Conservation (phyloP, 2,113 vertebrate genomes). For the Caretta caretta region DNA sequence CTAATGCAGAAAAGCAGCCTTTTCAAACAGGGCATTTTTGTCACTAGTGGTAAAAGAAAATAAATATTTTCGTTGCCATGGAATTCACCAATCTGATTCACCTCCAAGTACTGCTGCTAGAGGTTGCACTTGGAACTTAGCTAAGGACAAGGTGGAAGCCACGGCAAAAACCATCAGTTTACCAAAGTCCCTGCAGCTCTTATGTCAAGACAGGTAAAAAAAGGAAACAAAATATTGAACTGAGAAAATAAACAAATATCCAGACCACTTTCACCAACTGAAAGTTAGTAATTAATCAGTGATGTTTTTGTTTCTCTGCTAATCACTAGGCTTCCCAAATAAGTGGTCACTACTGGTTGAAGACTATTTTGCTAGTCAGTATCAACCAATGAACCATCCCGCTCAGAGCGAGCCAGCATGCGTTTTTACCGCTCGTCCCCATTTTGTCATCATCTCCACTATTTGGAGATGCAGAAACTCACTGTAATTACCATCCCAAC, state of each 20-base stretch:
- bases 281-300: neutral
- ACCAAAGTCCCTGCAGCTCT: neutral
- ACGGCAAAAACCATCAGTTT: neutral
- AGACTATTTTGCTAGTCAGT: neutral
- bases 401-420: neutral
- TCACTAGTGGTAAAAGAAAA: neutral
- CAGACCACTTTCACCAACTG: neutral
- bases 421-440: neutral
- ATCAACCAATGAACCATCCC: neutral
- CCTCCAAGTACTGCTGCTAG: neutral
- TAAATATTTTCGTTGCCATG: neutral
- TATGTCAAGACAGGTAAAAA: neutral
- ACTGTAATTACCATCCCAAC: neutral
- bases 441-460: neutral
- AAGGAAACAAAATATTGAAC: neutral
- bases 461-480: neutral
- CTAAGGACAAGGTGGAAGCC: neutral
- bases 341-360: neutral
- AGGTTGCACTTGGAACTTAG: neutral
- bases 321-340: neutral
- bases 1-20: neutral
- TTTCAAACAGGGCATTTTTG: neutral
- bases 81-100: neutral
- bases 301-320: neutral
- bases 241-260: neutral